phyloP scores from a whole-genome alignment of 2,797 vertebrate species.

The Nyctibius grandis region DNA sequence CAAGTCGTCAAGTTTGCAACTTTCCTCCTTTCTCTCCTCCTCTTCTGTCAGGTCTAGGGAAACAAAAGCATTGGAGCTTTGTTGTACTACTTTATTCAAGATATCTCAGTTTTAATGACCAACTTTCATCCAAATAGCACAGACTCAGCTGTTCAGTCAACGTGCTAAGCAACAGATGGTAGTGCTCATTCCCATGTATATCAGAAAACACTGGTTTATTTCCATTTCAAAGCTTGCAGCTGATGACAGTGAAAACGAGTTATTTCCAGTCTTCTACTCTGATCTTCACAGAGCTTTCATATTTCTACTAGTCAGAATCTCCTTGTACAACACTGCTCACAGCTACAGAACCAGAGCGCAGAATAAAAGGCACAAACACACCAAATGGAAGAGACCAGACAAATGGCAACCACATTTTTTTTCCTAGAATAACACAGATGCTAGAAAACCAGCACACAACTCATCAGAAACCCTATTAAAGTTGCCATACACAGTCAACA shows the following conservation, averaged over 20 bases:
- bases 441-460: not conserved
- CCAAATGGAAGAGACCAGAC: not conserved
- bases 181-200: not conserved
- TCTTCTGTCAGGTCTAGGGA: slow-evolving; percentile 45
- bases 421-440: not conserved
- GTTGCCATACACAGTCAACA: not conserved
- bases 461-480: not conserved
- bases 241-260: not conserved
- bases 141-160: not conserved
- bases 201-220: not conserved
- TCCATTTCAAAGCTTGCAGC: slow-evolving; percentile 2
- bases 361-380: not conserved
- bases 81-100: not conserved
- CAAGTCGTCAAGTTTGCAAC: slow-evolving; percentile 76
- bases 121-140: not conserved
- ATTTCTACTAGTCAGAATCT: not conserved
- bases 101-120: not conserved
- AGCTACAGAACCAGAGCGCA: not conserved
- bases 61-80: not conserved
- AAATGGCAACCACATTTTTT: not conserved
- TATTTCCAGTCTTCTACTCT: not conserved
- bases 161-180: not conserved
- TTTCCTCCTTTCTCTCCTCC: slow-evolving; percentile 52
- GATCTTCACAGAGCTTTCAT: not conserved
- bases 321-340: not conserved